A percentile compares a stretch with the other conserved stretches of the same genome.
Conservation (phyloP, 2,113 vertebrate species). For the Anguilla rostrata region DNA sequence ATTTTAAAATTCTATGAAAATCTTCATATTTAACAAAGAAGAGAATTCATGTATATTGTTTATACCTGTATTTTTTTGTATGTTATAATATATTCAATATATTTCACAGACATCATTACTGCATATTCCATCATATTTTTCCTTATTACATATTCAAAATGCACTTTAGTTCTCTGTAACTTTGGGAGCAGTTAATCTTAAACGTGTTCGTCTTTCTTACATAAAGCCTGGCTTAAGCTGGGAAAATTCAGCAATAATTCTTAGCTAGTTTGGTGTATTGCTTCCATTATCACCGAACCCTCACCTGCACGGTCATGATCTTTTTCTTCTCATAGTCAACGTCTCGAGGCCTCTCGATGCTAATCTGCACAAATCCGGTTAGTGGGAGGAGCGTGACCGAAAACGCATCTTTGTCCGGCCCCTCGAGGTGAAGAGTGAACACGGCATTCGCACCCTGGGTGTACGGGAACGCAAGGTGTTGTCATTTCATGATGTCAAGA, state of each 20-base stretch:
- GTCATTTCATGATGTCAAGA: too few relatives aligned
- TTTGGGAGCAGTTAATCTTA: conserved; percentile 20
- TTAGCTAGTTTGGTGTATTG: not conserved
- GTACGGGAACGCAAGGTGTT: conserved; percentile 1
- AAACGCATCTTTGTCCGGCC: conserved; percentile 68
- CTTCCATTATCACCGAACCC: not conserved
- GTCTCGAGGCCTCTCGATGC: conserved; percentile 58
- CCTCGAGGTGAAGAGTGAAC: conserved; percentile 69
- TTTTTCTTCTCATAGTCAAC: conserved; percentile 79
- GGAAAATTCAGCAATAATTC: too few relatives aligned
- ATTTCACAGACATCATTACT: not conserved
- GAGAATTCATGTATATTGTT: too few relatives aligned
- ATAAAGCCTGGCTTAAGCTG: not conserved
- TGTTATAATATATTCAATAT: not conserved
- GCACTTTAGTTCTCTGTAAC: not conserved
- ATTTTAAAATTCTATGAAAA: too few relatives aligned
- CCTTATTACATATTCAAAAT: not conserved
- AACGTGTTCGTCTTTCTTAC: conserved; percentile 5
- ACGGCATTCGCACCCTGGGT: conserved; percentile 67
- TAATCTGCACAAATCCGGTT: conserved; percentile 70
- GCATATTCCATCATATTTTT: not conserved
- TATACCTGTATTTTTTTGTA: too few relatives aligned
- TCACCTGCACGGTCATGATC: conserved; percentile 76
- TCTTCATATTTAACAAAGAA: too few relatives aligned
- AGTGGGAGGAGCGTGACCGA: conserved; percentile 62